Base-by-base conservation (phyloP, 1,140 invertebrate genomes). In the Elymnias hypermnestra region DNA sequence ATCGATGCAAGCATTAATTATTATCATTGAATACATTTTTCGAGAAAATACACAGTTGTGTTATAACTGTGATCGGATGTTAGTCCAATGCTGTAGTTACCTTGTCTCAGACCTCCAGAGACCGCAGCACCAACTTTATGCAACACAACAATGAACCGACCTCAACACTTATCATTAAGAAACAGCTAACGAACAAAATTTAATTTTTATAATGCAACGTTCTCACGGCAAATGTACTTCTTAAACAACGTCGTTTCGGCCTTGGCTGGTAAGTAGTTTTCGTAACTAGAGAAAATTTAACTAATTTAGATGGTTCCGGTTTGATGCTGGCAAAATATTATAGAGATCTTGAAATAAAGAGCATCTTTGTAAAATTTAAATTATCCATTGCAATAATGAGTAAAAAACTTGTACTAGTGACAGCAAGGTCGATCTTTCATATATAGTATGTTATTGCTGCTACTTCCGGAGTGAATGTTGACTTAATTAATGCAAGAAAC, bases 111-210 rank as follows among this genome's bases (percentile, higher is more conserved):
- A 69, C 73, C 72, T 72, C 65, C 57, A 56, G 33, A 54, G 49
- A 53, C 44, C 42, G 33, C 54, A 56, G 53, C 53, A 33, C 45
- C 63, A 57, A 51, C 58, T 62, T 60, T 69, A 67, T 57, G 50
- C 57, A 63, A 62, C 39, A 54, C 39, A 71, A 77, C 78, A 83
- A 78, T 83, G 59, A 59, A 46, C 33, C 60, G 75, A 74, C 75
- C 73, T 76, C 67, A 58, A 65, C 60, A 72, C 46, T 75, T 72
- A 75, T 75, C 67, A 70, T 83, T 79, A 72, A 74, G 57, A 64
- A 60, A 63, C 57, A 12, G 47, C 61, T 74, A 70, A 72, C 62
- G 62, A 72, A 72, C 55, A 63, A 70, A 72, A 71, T 69, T 51
- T 61, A 64, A 72, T 67, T 68, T 67, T 68, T 68, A 66, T 67